Conservation (phyloP, 2,113 vertebrate species). For the Callipepla californica region DNA sequence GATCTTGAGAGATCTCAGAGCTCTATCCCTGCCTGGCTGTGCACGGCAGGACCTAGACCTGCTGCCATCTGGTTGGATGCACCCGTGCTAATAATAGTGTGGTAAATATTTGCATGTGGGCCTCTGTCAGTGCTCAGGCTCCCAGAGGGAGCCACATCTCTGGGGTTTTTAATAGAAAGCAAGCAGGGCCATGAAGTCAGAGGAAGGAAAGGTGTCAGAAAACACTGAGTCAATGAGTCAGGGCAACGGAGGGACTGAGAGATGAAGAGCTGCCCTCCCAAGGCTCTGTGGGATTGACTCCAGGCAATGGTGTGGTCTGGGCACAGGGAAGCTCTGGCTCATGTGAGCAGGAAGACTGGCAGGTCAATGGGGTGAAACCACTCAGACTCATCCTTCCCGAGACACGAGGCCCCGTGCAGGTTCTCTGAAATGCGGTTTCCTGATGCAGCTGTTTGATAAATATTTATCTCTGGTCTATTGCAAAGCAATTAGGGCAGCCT, state of each 20-base stretch:
- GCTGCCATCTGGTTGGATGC: constrained; percentile 17
- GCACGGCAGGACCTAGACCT: background rate
- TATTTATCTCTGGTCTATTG: constrained; percentile 68
- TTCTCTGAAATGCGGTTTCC: constrained; percentile 64
- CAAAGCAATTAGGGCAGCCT: constrained; percentile 53
- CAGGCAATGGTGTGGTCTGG: background rate
- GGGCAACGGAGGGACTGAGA: fast-evolving
- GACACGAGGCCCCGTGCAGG: background rate
- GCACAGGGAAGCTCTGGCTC: constrained; percentile 13
- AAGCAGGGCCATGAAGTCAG: background rate
- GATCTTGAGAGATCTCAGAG: background rate
- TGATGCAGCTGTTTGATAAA: constrained; percentile 68
- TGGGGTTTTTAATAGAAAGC: constrained; percentile 69
- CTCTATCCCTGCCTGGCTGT: background rate
- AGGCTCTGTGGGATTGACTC: background rate
- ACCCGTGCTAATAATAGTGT: constrained; percentile 43
- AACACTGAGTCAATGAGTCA: background rate
- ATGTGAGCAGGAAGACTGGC: constrained; percentile 28
- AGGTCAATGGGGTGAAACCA: constrained; percentile 52
- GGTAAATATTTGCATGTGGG: constrained; percentile 65
- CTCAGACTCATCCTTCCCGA: constrained; percentile 61
- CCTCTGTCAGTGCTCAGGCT: constrained; percentile 28
- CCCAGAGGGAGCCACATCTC: constrained; percentile 29
- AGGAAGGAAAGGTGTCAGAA: constrained; percentile 55
- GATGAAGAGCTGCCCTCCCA: background rate